Evolutionary conservation across 2,113 vertebrate species (phyloP), one percentile per base, ranked within the genome.

Genomic region (Leucoraja erinaceus): DNA sequence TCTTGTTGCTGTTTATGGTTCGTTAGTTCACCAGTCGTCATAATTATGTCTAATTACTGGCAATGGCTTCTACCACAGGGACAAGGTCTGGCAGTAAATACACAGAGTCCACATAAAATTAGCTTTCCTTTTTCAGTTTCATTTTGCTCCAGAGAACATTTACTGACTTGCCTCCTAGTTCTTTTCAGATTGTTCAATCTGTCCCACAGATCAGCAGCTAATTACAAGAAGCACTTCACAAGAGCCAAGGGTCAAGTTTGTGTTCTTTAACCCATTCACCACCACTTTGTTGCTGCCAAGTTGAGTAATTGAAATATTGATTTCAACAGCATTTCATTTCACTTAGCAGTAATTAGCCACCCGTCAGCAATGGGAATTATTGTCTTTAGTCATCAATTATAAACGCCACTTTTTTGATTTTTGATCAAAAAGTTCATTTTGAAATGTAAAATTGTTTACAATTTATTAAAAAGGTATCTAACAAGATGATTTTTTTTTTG

Each of bases 131-230:
- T 83, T 88, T 31, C 59, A 31, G 59, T 66, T 63, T 33, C 83
- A 88, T n/a, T 88, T 88, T 56, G 83, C 59, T 63, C 31, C 59
- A 31, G 12, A 86, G 56, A 16, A 86, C 28, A 88, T 88, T 88
- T 88, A 31, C 31, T 86, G 4, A 0, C 83, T 61, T 59, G 28
- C 61, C 12, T 4, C 25, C 31, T 31, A 66, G 63, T 6, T 5
- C 59, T 31, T 0, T 63, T 88, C 61, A 33, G 59, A 31, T 31
- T 63, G 59, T 1, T 5, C 12, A 88, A 88, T 18, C 0, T 28
- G 6, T 7, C 28, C 0, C 59, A 59, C 5, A 66, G 61, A 61
- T 31, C 54, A 84, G n/a, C 56, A 84, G 25, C 3, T 84, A 2
- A 47, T n/a, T 61, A 1, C 25, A 31, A 88, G 54, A 86, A 61